Evolutionary conservation across 2,113 vertebrate species (phyloP).

Genomic region (Noturus placidus): DNA sequence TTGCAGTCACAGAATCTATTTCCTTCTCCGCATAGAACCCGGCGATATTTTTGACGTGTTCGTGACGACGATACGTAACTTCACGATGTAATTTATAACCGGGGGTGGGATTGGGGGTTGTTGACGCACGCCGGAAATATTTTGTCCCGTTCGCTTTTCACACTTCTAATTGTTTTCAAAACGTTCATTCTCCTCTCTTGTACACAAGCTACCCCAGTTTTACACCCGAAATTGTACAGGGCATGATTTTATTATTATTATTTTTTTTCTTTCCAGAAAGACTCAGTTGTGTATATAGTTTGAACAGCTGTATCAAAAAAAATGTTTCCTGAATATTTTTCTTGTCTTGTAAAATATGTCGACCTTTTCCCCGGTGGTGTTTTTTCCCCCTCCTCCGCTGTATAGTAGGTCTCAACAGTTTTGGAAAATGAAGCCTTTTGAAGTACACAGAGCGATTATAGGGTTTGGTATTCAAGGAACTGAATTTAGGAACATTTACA

Average conservation of each 20-base stretch:
- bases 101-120: slow-evolving; percentile 54
- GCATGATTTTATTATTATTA: slow-evolving; percentile 88
- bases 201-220: slow-evolving; percentile 86
- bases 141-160: slow-evolving; percentile 82
- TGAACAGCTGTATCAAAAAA: slow-evolving; percentile 90
- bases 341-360: slow-evolving; percentile 96
- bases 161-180: slow-evolving; percentile 55
- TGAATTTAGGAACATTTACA: slow-evolving; percentile 99
- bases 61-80: background rate
- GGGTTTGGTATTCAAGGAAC: slow-evolving; percentile 99
- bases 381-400: slow-evolving; percentile 86
- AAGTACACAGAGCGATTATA: slow-evolving; percentile 98
- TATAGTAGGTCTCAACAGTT: slow-evolving; percentile 95
- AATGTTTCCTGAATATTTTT: slow-evolving; percentile 97
- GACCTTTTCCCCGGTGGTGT: slow-evolving; percentile 89
- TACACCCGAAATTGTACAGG: slow-evolving; percentile 87
- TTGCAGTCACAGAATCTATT: background rate
- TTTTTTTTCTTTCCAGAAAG: slow-evolving; percentile 65
- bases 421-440: slow-evolving; percentile 84
- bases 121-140: slow-evolving; percentile 40
- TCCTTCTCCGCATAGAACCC: background rate
- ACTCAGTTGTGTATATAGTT: slow-evolving; percentile 99
- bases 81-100: slow-evolving; percentile 33
- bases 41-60: background rate
- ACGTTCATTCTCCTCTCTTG: slow-evolving; percentile 79